A percentile compares a stretch with the other conserved stretches of the same genome.
phyloP scores from a whole-genome alignment of 2,797 vertebrate species.

The Thalassophryne amazonica region DNA sequence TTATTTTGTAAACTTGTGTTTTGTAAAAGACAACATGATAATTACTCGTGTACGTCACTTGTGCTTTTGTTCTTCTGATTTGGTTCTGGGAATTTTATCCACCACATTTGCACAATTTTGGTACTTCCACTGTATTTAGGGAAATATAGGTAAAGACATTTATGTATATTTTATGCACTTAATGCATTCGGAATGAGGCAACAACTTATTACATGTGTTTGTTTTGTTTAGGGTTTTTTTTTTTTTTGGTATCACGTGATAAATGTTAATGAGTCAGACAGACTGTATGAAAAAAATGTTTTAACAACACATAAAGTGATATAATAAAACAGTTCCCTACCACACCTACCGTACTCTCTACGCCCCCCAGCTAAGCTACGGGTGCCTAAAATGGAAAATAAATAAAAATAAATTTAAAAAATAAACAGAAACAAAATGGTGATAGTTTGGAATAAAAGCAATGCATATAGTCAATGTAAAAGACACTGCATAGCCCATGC shows the following conservation, averaged over 20 bases:
- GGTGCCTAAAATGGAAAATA: constrained; percentile 71
- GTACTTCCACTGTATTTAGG: constrained; percentile 37
- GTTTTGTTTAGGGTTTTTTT: too few relatives aligned
- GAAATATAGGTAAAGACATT: constrained; percentile 66
- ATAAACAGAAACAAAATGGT: constrained; percentile 63
- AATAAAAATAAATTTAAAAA: constrained; percentile 56
- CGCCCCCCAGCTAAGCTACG: constrained; percentile 83
- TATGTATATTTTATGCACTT: constrained; percentile 55
- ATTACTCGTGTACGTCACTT: constrained; percentile 14
- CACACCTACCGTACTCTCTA: constrained; percentile 85
- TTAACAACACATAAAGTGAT: constrained; percentile 71
- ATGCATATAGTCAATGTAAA: constrained; percentile 61
- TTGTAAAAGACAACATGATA: constrained; percentile 14
- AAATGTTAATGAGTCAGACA: constrained; percentile 65
- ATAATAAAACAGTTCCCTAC: constrained; percentile 76
- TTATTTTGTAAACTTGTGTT: constrained; percentile 20
- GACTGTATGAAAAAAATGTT: constrained; percentile 68
- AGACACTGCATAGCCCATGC: constrained; percentile 56
- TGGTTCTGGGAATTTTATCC: background rate
- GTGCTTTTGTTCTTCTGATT: background rate
- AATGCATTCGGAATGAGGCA: constrained; percentile 48
- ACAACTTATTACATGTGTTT: constrained; percentile 43
- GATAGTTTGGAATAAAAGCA: constrained; percentile 76
- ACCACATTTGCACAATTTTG: constrained; percentile 7
- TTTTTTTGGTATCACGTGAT: constrained; percentile 38